These are phyloP conservation scores for Nemopilema nomurai DNA, from an alignment of 30 jellyfish, hydroid and myxozoan genomes.

Conservation along the genomic window DNA sequence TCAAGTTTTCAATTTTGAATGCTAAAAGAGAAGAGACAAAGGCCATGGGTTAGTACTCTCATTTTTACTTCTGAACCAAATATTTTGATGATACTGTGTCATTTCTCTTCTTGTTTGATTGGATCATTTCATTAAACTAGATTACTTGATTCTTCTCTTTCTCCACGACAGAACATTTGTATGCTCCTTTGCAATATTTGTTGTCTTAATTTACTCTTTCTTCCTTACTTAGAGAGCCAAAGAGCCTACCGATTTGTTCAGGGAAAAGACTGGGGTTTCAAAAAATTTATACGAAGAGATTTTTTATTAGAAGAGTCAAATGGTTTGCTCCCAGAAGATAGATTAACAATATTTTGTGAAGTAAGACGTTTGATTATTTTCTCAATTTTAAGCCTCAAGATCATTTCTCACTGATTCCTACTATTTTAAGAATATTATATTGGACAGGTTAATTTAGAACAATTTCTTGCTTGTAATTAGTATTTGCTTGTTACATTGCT, in stretches of 20 bases:
- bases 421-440: no score
- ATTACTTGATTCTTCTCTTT: not conserved
- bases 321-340: conserved; percentile 95
- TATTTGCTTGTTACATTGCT: no score
- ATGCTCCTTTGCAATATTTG: not conserved
- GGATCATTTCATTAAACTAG: no score
- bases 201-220: not conserved
- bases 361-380: conserved; percentile 25
- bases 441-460: no score
- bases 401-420: no score
- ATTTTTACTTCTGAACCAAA: not conserved
- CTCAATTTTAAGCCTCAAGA: no score
- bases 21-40: conserved; percentile 97
- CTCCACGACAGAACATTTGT: not conserved
- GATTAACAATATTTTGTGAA: conserved; percentile 96
- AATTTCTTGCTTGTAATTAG: no score
- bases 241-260: conserved; percentile 98
- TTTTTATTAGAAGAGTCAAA: conserved; percentile 93
- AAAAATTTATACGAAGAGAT: conserved; percentile 93
- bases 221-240: conserved; percentile 80
- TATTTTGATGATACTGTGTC: not conserved
- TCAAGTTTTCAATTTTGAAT: conserved; percentile 93
- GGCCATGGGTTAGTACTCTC: conserved; percentile 89
- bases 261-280: conserved; percentile 99
- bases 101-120: not conserved